Evolutionary conservation across 2,888 invertebrate species (phyloP).

Genomic region (Drosophila koepferae): DNA sequence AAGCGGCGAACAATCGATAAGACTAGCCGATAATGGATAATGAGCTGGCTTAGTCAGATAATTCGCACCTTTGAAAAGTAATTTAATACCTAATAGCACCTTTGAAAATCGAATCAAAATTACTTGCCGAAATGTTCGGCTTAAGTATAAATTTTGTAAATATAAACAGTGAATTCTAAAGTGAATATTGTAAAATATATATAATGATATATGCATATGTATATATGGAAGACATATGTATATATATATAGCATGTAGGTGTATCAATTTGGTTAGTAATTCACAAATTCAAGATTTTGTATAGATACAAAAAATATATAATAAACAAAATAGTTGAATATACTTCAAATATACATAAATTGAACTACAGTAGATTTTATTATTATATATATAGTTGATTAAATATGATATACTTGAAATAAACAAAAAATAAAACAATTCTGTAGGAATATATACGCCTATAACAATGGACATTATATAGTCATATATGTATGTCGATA

Average conservation of each 20-base stretch:
- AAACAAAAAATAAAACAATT: not conserved
- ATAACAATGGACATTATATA: too few relatives aligned
- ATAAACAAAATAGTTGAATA: too few relatives aligned
- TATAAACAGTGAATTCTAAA: not conserved
- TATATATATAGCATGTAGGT: not conserved
- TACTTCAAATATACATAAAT: too few relatives aligned
- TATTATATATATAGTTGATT: too few relatives aligned
- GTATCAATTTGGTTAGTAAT: not conserved
- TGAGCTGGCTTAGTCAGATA: not conserved
- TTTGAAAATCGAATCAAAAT: not conserved
- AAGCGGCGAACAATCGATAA: not conserved
- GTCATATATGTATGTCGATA: not conserved
- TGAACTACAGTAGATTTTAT: too few relatives aligned
- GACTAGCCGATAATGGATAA: not conserved
- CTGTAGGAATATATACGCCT: not conserved
- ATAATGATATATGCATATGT: not conserved
- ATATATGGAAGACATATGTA: not conserved
- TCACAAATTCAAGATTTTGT: not conserved
- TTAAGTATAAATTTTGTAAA: not conserved
- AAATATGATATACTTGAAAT: too few relatives aligned
- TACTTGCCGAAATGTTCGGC: too few relatives aligned
- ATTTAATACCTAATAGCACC: not conserved
- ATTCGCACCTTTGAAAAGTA: conserved; percentile 1
- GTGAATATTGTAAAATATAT: not conserved
- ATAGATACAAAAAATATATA: not conserved